Evolutionary conservation across 1,140 invertebrate genomes (phyloP).

Genomic region (Thalassaphorura encarpata): DNA sequence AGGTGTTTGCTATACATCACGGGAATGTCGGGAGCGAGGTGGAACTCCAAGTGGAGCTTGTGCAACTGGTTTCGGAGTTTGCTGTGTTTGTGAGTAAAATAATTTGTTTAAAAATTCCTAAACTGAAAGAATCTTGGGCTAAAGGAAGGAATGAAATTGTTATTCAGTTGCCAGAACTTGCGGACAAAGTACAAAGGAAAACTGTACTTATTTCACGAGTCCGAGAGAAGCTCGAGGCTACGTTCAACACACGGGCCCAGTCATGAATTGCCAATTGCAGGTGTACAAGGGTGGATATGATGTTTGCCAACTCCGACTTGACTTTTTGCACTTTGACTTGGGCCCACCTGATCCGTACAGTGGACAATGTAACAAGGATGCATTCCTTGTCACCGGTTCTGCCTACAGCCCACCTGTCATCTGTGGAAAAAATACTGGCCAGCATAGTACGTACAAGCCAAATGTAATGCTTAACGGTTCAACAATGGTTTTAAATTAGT

Average conservation of each 20-base stretch:
- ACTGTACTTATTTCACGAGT: constrained; percentile 41
- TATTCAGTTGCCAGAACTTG: constrained; percentile 37
- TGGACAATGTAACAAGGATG: constrained; percentile 37
- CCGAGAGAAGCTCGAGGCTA: constrained; percentile 29
- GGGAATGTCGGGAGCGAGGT: constrained; percentile 34
- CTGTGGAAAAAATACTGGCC: constrained; percentile 38
- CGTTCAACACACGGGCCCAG: constrained; percentile 27
- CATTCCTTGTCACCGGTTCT: constrained; percentile 37
- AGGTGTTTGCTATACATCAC: constrained; percentile 36
- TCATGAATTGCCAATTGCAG: constrained; percentile 39
- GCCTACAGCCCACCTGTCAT: constrained; percentile 37
- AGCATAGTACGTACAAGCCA: constrained; percentile 36
- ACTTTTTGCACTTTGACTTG: constrained; percentile 33
- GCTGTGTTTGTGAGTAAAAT: constrained; percentile 38
- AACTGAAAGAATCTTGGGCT: not conserved
- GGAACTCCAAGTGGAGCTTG: constrained; percentile 38
- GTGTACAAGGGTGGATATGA: constrained; percentile 37
- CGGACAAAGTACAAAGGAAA: constrained; percentile 38
- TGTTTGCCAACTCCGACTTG: constrained; percentile 39
- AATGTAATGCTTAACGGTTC: no score
- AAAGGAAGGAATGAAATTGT: not conserved
- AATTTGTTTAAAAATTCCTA: no score
- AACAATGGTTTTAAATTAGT: not conserved
- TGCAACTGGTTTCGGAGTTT: constrained; percentile 39
- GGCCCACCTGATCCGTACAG: constrained; percentile 35